Conservation (phyloP, 2,888 invertebrate species). For the Phlogophora meticulosa region DNA sequence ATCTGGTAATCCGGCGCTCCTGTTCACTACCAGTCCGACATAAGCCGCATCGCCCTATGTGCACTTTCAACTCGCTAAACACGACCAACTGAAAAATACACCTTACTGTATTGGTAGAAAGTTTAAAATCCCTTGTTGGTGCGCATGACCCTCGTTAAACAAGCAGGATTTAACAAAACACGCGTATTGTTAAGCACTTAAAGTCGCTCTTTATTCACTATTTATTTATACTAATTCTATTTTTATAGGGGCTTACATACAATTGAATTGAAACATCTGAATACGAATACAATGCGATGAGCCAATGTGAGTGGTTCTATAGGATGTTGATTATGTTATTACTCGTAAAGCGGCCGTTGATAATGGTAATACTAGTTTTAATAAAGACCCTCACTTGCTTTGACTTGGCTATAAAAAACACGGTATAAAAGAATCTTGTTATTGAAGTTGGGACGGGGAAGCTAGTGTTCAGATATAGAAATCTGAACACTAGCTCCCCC, state of each 20-base stretch:
- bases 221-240: conserved; percentile 88
- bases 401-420: conserved; percentile 1
- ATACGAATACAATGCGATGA: conserved; percentile 64
- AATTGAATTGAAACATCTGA: conserved; percentile 71
- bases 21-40: conserved; percentile 59
- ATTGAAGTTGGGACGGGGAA: background rate
- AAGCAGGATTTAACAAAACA: conserved; percentile 74
- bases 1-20: conserved; percentile 78
- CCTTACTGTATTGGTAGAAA: background rate
- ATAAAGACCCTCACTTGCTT: conserved; percentile 18
- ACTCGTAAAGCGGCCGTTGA: conserved; percentile 38
- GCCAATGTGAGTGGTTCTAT: conserved; percentile 40
- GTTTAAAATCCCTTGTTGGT: conserved; percentile 1
- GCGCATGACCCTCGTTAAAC: conserved; percentile 47
- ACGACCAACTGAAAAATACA: conserved; percentile 15
- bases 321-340: conserved; percentile 52
- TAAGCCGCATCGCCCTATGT: conserved; percentile 61
- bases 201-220: conserved; percentile 81
- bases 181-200: conserved; percentile 84
- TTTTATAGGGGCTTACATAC: conserved; percentile 80
- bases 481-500: too few species aligned
- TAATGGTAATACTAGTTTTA: conserved; percentile 42
- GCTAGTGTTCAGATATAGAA: too few species aligned
- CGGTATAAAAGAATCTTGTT: background rate
- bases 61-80: conserved; percentile 39